phyloP scores from a whole-genome alignment of 53 echinoderm and acorn worm genomes.

The Stichopus horrens region DNA sequence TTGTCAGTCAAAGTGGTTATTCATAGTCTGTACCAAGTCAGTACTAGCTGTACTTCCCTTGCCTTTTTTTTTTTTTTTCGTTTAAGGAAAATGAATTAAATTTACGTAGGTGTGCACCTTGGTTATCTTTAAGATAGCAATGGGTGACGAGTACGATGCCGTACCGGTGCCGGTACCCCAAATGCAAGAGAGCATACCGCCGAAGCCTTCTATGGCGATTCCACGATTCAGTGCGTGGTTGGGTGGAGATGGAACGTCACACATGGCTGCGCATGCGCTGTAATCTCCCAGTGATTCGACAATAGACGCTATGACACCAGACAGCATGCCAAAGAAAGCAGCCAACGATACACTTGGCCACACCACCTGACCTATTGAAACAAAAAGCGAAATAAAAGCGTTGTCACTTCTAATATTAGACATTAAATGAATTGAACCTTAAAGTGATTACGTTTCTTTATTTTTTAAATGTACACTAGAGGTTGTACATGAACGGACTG shows the following conservation, averaged over 20 bases:
- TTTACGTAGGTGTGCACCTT: constrained; percentile 36
- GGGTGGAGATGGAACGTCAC: constrained; percentile 71
- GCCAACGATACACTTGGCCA: constrained; percentile 53
- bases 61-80: too few species aligned
- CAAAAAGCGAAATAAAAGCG: too few species aligned
- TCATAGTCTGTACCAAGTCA: too few species aligned
- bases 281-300: constrained; percentile 82
- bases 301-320: constrained; percentile 68
- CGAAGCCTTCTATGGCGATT: constrained; percentile 70
- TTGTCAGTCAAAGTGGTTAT: too few species aligned
- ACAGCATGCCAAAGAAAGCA: constrained; percentile 63
- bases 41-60: too few species aligned
- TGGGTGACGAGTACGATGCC: constrained; percentile 61
- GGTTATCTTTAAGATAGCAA: constrained; percentile 73
- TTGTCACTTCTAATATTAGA: too few species aligned
- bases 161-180: constrained; percentile 67
- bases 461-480: too few species aligned
- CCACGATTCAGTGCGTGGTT: constrained; percentile 74
- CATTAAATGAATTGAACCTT: too few species aligned
- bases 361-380: constrained; percentile 69
- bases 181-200: constrained; percentile 60
- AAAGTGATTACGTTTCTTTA: too few species aligned
- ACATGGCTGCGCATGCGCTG: constrained; percentile 72
- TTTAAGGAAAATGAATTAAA: too few species aligned
- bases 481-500: too few species aligned